A percentile compares a stretch with the other conserved stretches of the same genome.
These are phyloP conservation scores for Gonioctena quinquepunctata DNA, from an alignment of 1,140 invertebrate species.

Conservation along the genomic window DNA sequence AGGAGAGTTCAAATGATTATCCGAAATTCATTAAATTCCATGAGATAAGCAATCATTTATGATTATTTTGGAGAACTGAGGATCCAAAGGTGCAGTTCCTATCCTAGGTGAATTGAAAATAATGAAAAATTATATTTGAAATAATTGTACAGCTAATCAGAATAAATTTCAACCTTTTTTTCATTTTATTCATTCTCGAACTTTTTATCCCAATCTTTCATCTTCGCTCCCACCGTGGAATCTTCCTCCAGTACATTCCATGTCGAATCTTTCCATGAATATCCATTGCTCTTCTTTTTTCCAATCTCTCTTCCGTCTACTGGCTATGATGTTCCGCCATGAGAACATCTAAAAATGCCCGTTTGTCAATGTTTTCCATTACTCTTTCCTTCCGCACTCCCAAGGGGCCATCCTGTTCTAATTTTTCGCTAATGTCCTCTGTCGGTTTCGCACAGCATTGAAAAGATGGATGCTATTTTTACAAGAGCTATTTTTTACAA, in stretches of 20 bases:
- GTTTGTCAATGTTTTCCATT: slow-evolving; percentile 79
- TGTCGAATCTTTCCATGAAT: slow-evolving; percentile 52
- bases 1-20: too few species aligned
- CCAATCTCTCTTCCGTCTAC: slow-evolving; percentile 56
- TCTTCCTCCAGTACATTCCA: slow-evolving; percentile 72
- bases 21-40: too few species aligned
- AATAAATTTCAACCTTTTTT: slow-evolving; percentile 30
- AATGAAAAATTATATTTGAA: too few species aligned
- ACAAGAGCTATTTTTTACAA: slow-evolving; percentile 85
- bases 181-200: slow-evolving; percentile 54
- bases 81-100: too few species aligned
- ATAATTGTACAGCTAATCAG: slow-evolving; percentile 26
- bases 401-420: slow-evolving; percentile 73
- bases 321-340: slow-evolving; percentile 72
- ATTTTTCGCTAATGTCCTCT: slow-evolving; percentile 74
- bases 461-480: slow-evolving; percentile 89
- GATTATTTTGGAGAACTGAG: too few species aligned
- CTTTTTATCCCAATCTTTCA: slow-evolving; percentile 91
- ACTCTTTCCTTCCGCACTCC: slow-evolving; percentile 83
- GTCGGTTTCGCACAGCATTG: slow-evolving; percentile 86
- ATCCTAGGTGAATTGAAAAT: too few species aligned
- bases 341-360: slow-evolving; percentile 79
- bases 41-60: too few species aligned
- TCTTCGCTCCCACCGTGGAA: slow-evolving; percentile 84
- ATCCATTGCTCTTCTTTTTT: slow-evolving; percentile 55